Percentiles rank a stretch among this genome's conserved stretches.
These are phyloP conservation scores for Seladonia tumulorum DNA, from an alignment of 2,888 invertebrate genomes.

Conservation along the genomic window DNA sequence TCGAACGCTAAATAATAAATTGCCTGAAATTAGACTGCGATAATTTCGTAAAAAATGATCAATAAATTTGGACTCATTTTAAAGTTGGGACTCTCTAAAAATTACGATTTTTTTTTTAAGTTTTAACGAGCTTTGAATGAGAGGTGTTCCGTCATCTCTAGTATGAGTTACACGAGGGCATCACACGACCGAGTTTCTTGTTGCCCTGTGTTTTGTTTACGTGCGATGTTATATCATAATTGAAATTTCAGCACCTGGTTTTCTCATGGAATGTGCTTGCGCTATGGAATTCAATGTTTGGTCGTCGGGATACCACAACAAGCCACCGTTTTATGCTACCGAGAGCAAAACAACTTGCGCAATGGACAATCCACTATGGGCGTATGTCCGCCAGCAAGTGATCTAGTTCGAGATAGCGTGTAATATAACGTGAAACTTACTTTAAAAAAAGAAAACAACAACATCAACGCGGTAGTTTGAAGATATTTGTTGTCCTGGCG, in stretches of 20 bases:
- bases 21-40: no score
- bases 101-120: no score
- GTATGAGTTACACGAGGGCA: no score
- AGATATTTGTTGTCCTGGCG: conserved; percentile 3
- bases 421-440: conserved; percentile 5
- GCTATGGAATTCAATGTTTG: conserved; percentile 82
- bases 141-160: no score
- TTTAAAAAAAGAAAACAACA: neutral
- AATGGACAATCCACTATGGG: conserved; percentile 76
- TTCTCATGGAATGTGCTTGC: conserved; percentile 82
- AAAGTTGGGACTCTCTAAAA: no score
- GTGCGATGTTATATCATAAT: neutral
- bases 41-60: no score
- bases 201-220: no score
- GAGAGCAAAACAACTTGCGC: conserved; percentile 72
- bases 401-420: conserved; percentile 8
- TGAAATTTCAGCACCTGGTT: conserved; percentile 66
- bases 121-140: no score
- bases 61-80: no score
- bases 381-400: conserved; percentile 66
- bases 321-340: conserved; percentile 77
- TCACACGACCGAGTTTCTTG: no score
- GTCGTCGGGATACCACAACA: conserved; percentile 72
- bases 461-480: neutral
- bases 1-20: no score